A percentile compares a stretch with the other conserved stretches of the same genome.
Evolutionary conservation across 2,888 invertebrate genomes (phyloP).

Genomic region (Folsomia candida): DNA sequence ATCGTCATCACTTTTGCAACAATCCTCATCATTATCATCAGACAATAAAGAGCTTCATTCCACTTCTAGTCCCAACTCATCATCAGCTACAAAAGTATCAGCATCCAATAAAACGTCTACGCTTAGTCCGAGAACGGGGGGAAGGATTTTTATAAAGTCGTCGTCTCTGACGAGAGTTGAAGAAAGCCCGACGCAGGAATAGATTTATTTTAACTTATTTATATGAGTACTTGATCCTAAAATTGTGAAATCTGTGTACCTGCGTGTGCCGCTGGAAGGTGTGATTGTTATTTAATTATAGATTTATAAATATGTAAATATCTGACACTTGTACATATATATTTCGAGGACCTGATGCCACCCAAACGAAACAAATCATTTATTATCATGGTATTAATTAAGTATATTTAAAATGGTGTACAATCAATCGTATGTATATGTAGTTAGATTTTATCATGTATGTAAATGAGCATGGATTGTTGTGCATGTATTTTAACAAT

Average conservation of each 20-base stretch:
- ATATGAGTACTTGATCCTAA: no score
- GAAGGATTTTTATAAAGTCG: constrained; percentile 35
- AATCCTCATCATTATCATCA: background rate
- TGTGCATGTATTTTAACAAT: no score
- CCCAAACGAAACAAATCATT: no score
- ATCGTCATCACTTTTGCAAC: background rate
- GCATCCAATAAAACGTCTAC: constrained; percentile 9
- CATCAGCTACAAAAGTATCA: constrained; percentile 22
- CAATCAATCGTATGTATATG: background rate
- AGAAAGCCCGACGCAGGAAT: no score
- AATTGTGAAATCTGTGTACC: no score
- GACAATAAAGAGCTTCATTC: constrained; percentile 9
- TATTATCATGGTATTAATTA: no score
- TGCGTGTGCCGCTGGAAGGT: no score
- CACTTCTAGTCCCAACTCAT: constrained; percentile 14
- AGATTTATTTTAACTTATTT: no score
- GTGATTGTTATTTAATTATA: no score
- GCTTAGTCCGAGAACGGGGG: constrained; percentile 35
- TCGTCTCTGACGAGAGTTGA: constrained; percentile 39
- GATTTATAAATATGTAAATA: no score
- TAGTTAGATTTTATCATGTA: background rate
- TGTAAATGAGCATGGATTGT: background rate
- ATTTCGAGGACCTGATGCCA: no score
- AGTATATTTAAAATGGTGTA: background rate
- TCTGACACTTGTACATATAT: no score